Evolutionary conservation across 2,113 vertebrate species (phyloP).

Genomic region (Muscicapa adusta): DNA sequence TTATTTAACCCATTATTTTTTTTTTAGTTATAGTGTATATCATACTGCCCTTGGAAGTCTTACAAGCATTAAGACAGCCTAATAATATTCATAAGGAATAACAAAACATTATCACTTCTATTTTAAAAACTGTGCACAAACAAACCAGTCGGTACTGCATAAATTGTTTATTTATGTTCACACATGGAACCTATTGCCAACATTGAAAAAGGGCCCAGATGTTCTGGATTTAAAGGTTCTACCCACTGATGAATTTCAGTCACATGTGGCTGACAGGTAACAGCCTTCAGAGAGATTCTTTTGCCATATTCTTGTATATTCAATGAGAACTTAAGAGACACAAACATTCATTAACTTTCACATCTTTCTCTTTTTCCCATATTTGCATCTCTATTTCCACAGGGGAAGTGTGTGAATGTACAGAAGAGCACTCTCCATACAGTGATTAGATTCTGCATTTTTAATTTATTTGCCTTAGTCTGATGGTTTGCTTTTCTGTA

Average conservation of each 20-base stretch:
- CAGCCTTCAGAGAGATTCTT: not conserved
- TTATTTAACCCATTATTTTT: not conserved
- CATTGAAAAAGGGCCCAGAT: not conserved
- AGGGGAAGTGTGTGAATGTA: not conserved
- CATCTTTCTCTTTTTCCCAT: not conserved
- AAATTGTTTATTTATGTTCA: not conserved
- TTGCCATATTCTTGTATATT: not conserved
- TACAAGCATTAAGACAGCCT: not conserved
- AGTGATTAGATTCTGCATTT: not conserved
- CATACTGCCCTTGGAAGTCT: not conserved
- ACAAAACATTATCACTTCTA: not conserved
- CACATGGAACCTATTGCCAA: not conserved
- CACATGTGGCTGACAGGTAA: not conserved
- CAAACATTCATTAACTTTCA: not conserved
- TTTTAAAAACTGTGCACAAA: not conserved
- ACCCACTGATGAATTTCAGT: not conserved
- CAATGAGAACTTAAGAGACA: not conserved
- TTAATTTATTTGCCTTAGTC: not conserved
- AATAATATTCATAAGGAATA: not conserved
- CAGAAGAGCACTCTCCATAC: not conserved
- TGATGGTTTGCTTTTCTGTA: not conserved
- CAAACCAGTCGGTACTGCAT: not conserved
- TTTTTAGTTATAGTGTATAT: not conserved
- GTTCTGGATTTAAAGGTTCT: not conserved
- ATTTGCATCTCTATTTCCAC: not conserved